Evolutionary conservation across 2,113 vertebrate species (phyloP).

Genomic region (Diglossa brunneiventris): DNA sequence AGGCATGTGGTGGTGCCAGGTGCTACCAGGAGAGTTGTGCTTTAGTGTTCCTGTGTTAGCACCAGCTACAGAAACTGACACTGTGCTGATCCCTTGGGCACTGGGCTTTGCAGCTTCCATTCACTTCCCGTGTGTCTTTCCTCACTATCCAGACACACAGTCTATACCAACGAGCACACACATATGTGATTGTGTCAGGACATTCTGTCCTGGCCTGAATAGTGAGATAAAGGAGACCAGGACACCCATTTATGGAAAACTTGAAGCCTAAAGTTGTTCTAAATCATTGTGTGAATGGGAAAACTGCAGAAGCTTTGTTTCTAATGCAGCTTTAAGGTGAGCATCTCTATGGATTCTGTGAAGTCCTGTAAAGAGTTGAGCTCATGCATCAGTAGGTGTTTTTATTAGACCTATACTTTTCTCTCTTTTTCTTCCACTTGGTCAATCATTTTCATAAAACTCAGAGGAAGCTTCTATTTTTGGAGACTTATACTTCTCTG

Average conservation of each 20-base stretch:
- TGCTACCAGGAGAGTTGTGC: neutral
- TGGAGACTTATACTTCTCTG: neutral
- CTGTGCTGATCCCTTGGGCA: neutral
- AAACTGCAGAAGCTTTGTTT: neutral
- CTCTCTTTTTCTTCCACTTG: neutral
- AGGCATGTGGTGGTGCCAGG: neutral
- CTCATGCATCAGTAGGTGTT: neutral
- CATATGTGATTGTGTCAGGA: accelerated
- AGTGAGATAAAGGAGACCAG: neutral
- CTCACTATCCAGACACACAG: neutral
- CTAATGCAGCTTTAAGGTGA: neutral
- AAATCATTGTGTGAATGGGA: neutral
- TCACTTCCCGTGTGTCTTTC: neutral
- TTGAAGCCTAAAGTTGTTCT: neutral
- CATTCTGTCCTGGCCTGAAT: neutral
- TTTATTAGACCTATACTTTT: neutral
- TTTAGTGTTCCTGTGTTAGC: neutral
- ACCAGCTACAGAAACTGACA: neutral
- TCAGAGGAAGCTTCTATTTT: neutral
- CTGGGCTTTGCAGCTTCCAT: neutral
- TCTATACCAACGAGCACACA: accelerated
- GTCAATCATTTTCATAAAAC: neutral
- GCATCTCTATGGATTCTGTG: neutral
- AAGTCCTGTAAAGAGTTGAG: neutral
- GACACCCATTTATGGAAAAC: neutral